phyloP scores from a whole-genome alignment of 2,113 vertebrate species.

The Bos taurus region ARS-UCD2.0 NC_037356.1:15686001-15686500 shows the following conservation, averaged over 20 bases:
- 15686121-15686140: not conserved
- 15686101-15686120: conserved; percentile 36
- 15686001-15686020: conserved; percentile 21
- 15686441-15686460: not conserved
- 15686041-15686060: conserved; percentile 40
- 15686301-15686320: not conserved
- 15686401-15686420: not conserved
- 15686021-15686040: conserved; percentile 32
- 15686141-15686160: not conserved
- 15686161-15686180: not conserved
- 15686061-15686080: conserved; percentile 48
- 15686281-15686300: not conserved
- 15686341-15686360: not conserved
- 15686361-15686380: not conserved
- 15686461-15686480: not conserved
- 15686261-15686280: not conserved
- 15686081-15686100: not conserved
- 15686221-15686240: not conserved
- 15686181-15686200: not conserved
- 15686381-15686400: not conserved
- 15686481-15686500: not conserved
- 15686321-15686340: not conserved
- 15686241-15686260: not conserved
- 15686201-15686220: not conserved
- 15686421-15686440: not conserved